Conservation (phyloP, 2,113 vertebrate species). For the Aleadryas rufinucha region DNA sequence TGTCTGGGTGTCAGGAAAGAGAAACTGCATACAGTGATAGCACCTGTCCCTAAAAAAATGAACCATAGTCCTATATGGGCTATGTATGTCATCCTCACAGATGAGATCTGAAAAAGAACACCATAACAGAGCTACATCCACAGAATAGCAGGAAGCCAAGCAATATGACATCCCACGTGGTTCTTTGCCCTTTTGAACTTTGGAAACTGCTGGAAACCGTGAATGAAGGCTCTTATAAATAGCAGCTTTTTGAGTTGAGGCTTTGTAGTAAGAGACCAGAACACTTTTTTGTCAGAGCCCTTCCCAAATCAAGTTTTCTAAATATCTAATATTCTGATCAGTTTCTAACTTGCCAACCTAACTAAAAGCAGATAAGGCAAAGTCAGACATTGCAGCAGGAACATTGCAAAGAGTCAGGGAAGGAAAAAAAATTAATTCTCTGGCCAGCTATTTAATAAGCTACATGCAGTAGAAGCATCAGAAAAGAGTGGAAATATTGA, state of each 20-base stretch:
- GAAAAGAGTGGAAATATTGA: not conserved
- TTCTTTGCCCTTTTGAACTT: not conserved
- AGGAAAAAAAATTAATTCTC: not conserved
- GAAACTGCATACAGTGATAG: not conserved
- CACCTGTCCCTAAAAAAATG: not conserved
- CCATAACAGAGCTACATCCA: not conserved
- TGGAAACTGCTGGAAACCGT: not conserved
- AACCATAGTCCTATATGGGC: accelerated
- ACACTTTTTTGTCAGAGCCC: not conserved
- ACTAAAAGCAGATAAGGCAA: not conserved
- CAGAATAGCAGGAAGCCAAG: not conserved
- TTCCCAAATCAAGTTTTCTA: not conserved
- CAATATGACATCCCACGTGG: not conserved
- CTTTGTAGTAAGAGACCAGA: not conserved
- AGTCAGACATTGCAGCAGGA: not conserved
- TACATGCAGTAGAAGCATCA: not conserved
- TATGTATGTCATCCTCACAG: not conserved
- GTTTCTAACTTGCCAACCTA: not conserved
- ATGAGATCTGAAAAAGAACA: not conserved
- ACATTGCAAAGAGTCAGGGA: not conserved
- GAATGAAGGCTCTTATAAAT: not conserved
- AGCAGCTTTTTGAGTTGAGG: not conserved
- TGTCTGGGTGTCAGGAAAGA: not conserved
- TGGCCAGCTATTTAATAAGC: not conserved
- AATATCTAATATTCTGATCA: not conserved